Evolutionary conservation across 2,888 invertebrate genomes (phyloP).

Genomic region (Nemurella pictetii): DNA sequence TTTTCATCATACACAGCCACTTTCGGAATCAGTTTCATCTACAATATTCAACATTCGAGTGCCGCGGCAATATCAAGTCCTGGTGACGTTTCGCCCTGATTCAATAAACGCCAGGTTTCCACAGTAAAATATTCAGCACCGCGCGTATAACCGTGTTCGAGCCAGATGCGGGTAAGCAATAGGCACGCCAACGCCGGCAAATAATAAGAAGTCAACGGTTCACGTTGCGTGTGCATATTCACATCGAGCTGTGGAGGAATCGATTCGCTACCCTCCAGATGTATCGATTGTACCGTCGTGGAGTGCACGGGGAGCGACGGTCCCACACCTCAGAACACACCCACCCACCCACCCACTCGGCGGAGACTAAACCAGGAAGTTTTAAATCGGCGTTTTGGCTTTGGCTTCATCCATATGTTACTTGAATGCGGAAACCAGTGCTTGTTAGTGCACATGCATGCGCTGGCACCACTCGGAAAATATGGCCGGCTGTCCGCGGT

Average conservation of each 20-base stretch:
- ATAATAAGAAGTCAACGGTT: slow-evolving; percentile 15
- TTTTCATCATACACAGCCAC: not conserved
- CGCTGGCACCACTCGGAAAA: not conserved
- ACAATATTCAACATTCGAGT: not conserved
- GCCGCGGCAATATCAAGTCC: not conserved
- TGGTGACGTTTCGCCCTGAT: not conserved
- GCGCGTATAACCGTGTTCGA: not conserved
- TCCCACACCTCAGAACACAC: not conserved
- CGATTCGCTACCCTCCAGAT: not conserved
- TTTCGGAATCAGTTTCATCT: not conserved
- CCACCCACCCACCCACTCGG: not conserved
- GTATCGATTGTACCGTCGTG: not conserved
- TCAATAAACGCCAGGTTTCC: not conserved
- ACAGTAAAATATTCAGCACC: not conserved
- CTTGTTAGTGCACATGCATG: not conserved
- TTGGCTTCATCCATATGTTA: not conserved
- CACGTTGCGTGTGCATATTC: not conserved
- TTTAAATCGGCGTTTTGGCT: not conserved
- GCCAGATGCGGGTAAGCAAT: not conserved
- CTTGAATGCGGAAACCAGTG: not conserved
- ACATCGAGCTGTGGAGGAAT: not conserved
- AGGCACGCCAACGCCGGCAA: not conserved
- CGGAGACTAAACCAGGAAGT: not conserved
- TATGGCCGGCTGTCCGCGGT: not conserved
- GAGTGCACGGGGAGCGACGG: not conserved